Evolutionary conservation across 2,113 vertebrate species (phyloP).

Genomic region (Platichthys flesus): DNA sequence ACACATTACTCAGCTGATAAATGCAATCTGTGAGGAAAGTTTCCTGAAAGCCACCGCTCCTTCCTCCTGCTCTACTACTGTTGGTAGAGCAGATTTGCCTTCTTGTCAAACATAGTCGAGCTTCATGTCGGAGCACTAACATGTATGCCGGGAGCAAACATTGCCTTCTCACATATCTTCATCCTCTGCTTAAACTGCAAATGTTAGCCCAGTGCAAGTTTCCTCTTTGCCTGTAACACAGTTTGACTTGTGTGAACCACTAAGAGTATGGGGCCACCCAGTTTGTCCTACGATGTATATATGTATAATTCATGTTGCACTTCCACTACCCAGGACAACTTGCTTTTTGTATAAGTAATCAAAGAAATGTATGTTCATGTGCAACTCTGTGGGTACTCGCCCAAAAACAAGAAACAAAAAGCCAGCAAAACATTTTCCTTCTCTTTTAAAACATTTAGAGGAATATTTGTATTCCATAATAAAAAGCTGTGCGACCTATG

Average conservation of each 20-base stretch:
- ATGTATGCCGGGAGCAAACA: slow-evolving; percentile 46
- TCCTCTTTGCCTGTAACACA: background rate
- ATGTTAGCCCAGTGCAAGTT: slow-evolving; percentile 19
- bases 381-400: no score
- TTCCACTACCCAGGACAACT: background rate
- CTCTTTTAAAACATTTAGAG: no score
- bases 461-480: no score
- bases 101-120: slow-evolving; percentile 66
- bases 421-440: no score
- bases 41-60: slow-evolving; percentile 54
- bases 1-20: slow-evolving; percentile 76
- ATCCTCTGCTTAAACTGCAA: slow-evolving; percentile 30
- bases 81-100: slow-evolving; percentile 58
- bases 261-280: background rate
- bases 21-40: slow-evolving; percentile 73
- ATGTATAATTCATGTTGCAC: background rate
- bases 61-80: slow-evolving; percentile 30
- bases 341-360: background rate
- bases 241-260: no score
- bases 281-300: background rate
- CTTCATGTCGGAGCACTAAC: slow-evolving; percentile 48
- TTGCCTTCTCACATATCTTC: background rate
- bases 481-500: no score
- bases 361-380: background rate
- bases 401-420: no score